Evolutionary conservation across 2,113 vertebrate genomes (phyloP).

Genomic region (Xerus inauris): DNA sequence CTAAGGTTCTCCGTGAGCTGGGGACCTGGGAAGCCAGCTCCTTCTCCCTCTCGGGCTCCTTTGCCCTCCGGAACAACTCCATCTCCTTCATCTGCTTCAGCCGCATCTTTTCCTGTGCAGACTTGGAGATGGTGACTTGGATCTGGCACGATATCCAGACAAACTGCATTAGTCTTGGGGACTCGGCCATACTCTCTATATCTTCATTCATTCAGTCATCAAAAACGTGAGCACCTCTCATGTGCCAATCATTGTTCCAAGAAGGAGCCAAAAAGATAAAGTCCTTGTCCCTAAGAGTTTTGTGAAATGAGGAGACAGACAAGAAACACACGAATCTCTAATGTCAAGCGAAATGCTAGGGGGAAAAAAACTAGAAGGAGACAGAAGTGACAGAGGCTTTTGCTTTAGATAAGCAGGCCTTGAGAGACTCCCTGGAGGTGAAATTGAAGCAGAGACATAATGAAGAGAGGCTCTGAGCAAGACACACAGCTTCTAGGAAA

Average conservation of each 20-base stretch:
- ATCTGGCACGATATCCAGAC: constrained; percentile 69
- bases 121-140: constrained; percentile 77
- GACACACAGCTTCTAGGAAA: background rate
- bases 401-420: background rate
- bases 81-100: constrained; percentile 70
- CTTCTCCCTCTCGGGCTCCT: constrained; percentile 43
- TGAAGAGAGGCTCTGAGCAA: background rate
- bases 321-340: background rate
- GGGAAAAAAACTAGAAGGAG: background rate
- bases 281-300: background rate
- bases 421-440: background rate
- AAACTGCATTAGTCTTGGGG: background rate
- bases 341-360: background rate
- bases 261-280: background rate
- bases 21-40: background rate
- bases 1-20: background rate
- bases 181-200: background rate
- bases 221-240: background rate
- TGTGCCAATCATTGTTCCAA: background rate
- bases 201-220: background rate
- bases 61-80: constrained; percentile 48
- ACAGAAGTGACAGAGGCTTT: background rate
- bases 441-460: background rate
- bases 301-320: fast-evolving
- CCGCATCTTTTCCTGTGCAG: constrained; percentile 83